Evolutionary conservation across 2,797 vertebrate genomes (phyloP).

Genomic region (Sphaeramia orbicularis): DNA sequence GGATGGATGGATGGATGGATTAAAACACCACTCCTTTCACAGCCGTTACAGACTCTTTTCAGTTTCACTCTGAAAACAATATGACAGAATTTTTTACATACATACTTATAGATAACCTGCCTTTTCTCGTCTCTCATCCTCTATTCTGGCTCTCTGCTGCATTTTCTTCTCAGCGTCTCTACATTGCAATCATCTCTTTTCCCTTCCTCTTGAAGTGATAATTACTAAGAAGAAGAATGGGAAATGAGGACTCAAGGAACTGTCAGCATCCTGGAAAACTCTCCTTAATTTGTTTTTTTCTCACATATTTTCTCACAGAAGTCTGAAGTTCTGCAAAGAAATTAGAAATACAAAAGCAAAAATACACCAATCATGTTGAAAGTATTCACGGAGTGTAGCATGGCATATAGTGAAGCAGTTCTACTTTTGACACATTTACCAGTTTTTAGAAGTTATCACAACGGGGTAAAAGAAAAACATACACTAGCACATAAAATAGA

Average conservation of each 20-base stretch:
- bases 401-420: neutral
- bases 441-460: too few species aligned
- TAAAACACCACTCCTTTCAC: neutral
- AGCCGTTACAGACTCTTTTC: too few species aligned
- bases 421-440: neutral
- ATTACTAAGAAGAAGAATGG: constrained; percentile 26
- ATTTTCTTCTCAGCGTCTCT: constrained; percentile 9
- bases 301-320: neutral
- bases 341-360: neutral
- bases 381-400: neutral
- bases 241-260: constrained; percentile 9
- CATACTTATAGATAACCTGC: too few species aligned
- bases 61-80: too few species aligned
- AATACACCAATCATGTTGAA: constrained; percentile 7
- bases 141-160: constrained; percentile 3
- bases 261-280: neutral
- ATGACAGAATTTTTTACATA: too few species aligned
- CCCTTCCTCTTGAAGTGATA: constrained; percentile 21
- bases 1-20: too few species aligned
- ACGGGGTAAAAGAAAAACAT: too few species aligned
- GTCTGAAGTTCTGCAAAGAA: neutral
- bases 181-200: constrained; percentile 22
- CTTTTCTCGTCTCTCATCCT: neutral
- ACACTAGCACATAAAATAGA: too few species aligned
- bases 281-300: constrained; percentile 23